A percentile compares a stretch with the other conserved stretches of the same genome.
Conservation (phyloP, 1,140 invertebrate species). For the Penaeus vannamei region DNA sequence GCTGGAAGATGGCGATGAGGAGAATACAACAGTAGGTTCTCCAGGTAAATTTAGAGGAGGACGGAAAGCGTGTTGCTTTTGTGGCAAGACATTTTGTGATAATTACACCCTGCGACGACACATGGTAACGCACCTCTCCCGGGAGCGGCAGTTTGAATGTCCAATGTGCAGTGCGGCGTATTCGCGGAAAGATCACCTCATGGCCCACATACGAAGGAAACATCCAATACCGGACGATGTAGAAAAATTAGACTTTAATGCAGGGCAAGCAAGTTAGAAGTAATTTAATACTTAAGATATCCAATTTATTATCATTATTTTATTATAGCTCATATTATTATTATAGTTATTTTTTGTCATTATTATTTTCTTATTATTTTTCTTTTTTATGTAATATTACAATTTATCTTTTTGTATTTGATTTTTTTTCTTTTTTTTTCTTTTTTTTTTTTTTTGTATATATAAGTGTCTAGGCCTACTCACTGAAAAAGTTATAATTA, state of each 20-base stretch:
- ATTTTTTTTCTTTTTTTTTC: too few species aligned
- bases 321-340: too few species aligned
- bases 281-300: background rate
- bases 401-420: too few species aligned
- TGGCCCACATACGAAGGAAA: slow-evolving; percentile 65
- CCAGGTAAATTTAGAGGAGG: slow-evolving; percentile 63
- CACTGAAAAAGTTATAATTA: too few species aligned
- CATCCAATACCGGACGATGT: slow-evolving; percentile 59
- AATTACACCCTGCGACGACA: slow-evolving; percentile 64
- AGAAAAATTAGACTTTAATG: slow-evolving; percentile 47
- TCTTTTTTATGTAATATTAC: too few species aligned
- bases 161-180: slow-evolving; percentile 62
- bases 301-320: too few species aligned
- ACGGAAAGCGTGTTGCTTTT: slow-evolving; percentile 62
- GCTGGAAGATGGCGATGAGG: slow-evolving; percentile 55
- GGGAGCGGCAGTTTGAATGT: slow-evolving; percentile 64
- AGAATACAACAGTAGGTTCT: slow-evolving; percentile 45
- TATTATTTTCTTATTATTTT: too few species aligned
- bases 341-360: too few species aligned
- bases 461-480: too few species aligned
- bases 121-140: slow-evolving; percentile 62
- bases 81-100: slow-evolving; percentile 66
- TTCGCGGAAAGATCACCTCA: slow-evolving; percentile 64
- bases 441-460: too few species aligned
- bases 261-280: slow-evolving; percentile 56